Base-by-base conservation (phyloP, 1,140 invertebrate species). In the Amphibalanus amphitrite region DNA sequence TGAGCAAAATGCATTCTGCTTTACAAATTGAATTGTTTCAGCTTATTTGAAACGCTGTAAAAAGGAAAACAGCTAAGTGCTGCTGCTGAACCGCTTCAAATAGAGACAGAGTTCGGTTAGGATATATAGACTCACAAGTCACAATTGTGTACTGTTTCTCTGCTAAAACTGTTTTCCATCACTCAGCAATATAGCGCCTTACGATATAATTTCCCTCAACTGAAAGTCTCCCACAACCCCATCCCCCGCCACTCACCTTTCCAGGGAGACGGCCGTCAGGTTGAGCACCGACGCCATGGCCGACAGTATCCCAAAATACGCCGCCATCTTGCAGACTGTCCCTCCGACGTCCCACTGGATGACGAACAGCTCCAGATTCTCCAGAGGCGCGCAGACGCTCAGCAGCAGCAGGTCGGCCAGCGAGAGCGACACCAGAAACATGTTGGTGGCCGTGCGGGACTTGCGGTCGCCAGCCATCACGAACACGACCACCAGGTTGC, bases 401-500 rank as follows among this genome's bases (percentile, higher is more conserved):
- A 82, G 74, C 3, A 83, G 76, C 15, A 83, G 76, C 17, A 83
- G 75, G 71, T 83, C 82, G 6, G 81, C 80, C 8, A 78, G 77
- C 0, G 82, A 79, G 67, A 82, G 76, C 69, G 77, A 78, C 59
- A 79, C 77, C 25, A 80, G 77, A 72, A 80, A 80, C 71, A 79
- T 74, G 68, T 75, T 77, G 59, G 73, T 76, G n/a, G 47, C 47
- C 64, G 69, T 73, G 38, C 73, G 70, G 0, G 73, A 71, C 40
- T 73, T 73, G 23, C 73, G 70, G 47, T 73, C 73, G 28, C 73
- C 73, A n/a, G 76, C 76, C 76, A 77, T 77, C 17, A 76, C 77
- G 65, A 70, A 70, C 47, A 78, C 77, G 25, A 78, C 76, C 38
- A 78, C 69, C 73, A 75, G 70, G 73, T 78, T 78, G 6, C 78